Evolutionary conservation across 2,797 vertebrate species (phyloP).

Genomic region (Squalus acanthias): DNA sequence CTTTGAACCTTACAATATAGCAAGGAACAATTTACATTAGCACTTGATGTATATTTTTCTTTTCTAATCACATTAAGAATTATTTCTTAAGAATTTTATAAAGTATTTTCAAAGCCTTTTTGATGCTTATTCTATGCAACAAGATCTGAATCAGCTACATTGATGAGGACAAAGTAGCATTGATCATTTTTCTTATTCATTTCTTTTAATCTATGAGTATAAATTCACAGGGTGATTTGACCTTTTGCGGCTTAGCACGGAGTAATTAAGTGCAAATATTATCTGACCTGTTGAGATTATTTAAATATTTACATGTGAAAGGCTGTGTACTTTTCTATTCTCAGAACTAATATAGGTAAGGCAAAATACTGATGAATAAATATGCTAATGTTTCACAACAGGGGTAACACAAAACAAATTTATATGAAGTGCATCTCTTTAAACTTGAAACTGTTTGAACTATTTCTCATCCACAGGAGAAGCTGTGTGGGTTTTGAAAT

Average conservation of each 20-base stretch:
- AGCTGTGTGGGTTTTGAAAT: slow-evolving; percentile 91
- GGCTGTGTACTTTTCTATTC: neutral
- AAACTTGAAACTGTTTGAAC: slow-evolving; percentile 40
- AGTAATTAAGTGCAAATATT: slow-evolving; percentile 19
- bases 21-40: neutral
- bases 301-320: neutral
- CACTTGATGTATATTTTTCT: neutral
- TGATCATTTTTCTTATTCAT: neutral
- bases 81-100: neutral
- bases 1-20: neutral
- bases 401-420: neutral
- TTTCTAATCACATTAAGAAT: neutral
- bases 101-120: neutral
- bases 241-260: neutral
- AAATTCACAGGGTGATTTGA: slow-evolving; percentile 12
- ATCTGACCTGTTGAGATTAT: neutral
- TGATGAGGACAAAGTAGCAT: neutral
- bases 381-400: neutral
- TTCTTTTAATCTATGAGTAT: neutral
- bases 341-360: neutral
- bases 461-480: slow-evolving; percentile 62
- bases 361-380: slow-evolving; percentile 42
- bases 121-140: neutral
- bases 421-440: slow-evolving; percentile 23
- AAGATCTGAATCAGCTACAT: neutral